These are phyloP conservation scores for Phataginus tetradactyla DNA, from an alignment of 2,797 vertebrate species.

Conservation along the genomic window DNA sequence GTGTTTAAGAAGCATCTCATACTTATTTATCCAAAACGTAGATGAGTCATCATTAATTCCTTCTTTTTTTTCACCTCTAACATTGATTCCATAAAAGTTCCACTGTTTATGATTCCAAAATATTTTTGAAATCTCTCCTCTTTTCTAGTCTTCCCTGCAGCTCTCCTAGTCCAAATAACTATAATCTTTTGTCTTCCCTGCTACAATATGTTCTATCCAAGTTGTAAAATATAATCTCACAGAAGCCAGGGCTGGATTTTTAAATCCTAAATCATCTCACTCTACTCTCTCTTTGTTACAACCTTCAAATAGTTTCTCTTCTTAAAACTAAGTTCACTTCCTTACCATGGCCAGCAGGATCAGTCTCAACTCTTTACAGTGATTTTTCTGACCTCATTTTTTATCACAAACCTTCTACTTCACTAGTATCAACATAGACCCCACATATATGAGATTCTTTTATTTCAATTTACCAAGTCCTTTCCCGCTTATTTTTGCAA, in stretches of 20 bases:
- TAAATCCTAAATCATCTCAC: not conserved
- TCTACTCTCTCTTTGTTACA: not conserved
- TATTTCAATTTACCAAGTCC: not conserved
- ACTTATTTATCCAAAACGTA: not conserved
- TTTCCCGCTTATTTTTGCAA: too few relatives aligned
- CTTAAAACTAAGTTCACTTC: not conserved
- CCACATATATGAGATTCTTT: not conserved
- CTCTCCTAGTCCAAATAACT: not conserved
- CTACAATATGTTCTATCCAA: not conserved
- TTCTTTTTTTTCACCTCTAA: not conserved
- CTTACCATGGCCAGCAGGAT: not conserved
- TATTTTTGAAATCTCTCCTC: not conserved
- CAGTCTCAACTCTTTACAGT: not conserved
- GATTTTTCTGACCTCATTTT: not conserved
- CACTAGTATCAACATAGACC: not conserved
- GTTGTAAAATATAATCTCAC: not conserved
- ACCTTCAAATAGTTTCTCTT: not conserved
- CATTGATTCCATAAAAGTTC: not conserved
- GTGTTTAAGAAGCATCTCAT: slow-evolving; percentile 4
- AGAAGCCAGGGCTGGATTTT: not conserved
- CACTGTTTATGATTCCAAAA: not conserved
- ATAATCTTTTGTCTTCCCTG: not conserved
- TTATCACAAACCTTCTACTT: not conserved
- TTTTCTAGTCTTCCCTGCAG: not conserved
- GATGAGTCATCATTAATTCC: not conserved